phyloP scores from a whole-genome alignment of 1,140 invertebrate genomes.

The Anagrus nilaparvatae region DNA sequence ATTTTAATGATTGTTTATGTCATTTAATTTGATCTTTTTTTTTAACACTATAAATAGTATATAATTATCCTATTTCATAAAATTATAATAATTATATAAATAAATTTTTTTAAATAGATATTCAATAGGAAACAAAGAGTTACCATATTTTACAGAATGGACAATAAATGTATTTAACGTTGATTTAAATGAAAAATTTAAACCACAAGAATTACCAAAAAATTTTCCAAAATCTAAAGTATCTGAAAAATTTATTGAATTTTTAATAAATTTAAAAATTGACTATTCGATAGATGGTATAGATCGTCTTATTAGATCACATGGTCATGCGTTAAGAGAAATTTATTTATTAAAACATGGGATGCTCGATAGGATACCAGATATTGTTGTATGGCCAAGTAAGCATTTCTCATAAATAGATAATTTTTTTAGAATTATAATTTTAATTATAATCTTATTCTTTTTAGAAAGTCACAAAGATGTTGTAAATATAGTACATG shows the following conservation, averaged over 20 bases:
- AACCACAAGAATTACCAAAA: constrained; percentile 40
- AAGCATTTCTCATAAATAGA: constrained; percentile 15
- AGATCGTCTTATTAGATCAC: constrained; percentile 82
- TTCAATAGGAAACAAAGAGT: constrained; percentile 61
- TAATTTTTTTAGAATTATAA: background rate
- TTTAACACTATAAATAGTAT: too few relatives aligned
- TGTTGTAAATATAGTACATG: constrained; percentile 68
- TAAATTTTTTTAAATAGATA: constrained; percentile 51
- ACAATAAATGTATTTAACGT: constrained; percentile 63
- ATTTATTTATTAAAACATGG: constrained; percentile 67
- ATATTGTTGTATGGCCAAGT: constrained; percentile 88
- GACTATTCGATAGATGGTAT: constrained; percentile 66
- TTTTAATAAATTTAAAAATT: constrained; percentile 51
- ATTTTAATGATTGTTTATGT: too few relatives aligned
- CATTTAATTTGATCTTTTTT: too few relatives aligned
- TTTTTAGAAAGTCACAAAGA: constrained; percentile 60
- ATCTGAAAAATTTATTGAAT: constrained; percentile 49
- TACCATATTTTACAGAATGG: constrained; percentile 78
- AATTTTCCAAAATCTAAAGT: constrained; percentile 47
- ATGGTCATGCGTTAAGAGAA: constrained; percentile 91
- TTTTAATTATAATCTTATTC: constrained; percentile 6
- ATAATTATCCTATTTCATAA: too few relatives aligned
- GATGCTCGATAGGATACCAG: constrained; percentile 75
- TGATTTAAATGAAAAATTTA: constrained; percentile 37
- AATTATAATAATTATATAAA: too few relatives aligned